phyloP scores from a whole-genome alignment of 2,888 invertebrate species.

The Lampropteryx suffumata region DNA sequence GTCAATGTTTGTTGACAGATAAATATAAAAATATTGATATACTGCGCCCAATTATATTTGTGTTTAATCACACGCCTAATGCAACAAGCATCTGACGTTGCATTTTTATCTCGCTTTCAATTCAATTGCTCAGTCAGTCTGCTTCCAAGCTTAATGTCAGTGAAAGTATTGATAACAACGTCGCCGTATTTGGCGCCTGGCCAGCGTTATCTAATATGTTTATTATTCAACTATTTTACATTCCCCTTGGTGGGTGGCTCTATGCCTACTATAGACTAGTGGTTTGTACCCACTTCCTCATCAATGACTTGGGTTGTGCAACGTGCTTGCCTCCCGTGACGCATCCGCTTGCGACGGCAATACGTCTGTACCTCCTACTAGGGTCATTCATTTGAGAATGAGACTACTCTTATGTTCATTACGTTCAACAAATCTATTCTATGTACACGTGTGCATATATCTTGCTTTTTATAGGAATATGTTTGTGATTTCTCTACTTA shows the following conservation, averaged over 20 bases:
- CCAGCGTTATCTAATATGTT: slow-evolving; percentile 30
- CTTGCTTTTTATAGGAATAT: too few relatives aligned
- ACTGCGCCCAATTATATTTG: too few relatives aligned
- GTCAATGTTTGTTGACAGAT: too few relatives aligned
- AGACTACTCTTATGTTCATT: neutral
- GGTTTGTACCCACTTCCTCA: slow-evolving; percentile 28
- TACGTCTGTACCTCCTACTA: neutral
- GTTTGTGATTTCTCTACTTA: neutral
- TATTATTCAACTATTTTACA: slow-evolving; percentile 31
- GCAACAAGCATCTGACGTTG: neutral
- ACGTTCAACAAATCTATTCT: too few relatives aligned
- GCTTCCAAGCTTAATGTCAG: slow-evolving; percentile 37
- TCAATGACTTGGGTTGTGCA: slow-evolving; percentile 31
- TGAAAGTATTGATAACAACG: slow-evolving; percentile 56
- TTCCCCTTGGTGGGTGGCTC: slow-evolving; percentile 21
- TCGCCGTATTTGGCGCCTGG: slow-evolving; percentile 17
- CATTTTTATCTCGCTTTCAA: slow-evolving; percentile 29
- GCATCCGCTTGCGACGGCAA: slow-evolving; percentile 41
- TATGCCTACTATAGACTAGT: slow-evolving; percentile 5
- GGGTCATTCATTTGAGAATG: neutral
- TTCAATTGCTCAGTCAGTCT: slow-evolving; percentile 26
- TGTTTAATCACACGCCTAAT: neutral
- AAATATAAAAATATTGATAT: neutral
- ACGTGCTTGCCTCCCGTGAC: slow-evolving; percentile 42
- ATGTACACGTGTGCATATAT: too few relatives aligned